These are phyloP conservation scores for Agonopterix alstromeriana DNA, from an alignment of 2,888 invertebrate species.

Conservation along the genomic window DNA sequence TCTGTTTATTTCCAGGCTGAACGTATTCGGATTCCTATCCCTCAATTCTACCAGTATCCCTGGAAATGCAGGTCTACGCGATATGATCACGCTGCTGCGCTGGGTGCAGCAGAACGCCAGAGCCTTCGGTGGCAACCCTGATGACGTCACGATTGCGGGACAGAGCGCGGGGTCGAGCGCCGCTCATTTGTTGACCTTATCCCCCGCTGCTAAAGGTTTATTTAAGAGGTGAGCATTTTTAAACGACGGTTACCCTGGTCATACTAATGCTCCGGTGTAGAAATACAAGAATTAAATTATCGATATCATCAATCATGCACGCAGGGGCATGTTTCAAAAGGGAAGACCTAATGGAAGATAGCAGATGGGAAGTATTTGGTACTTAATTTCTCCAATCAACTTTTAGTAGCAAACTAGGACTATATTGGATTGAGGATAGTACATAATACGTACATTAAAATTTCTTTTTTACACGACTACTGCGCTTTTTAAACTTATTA, in stretches of 20 bases:
- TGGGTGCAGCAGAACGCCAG: slow-evolving; percentile 57
- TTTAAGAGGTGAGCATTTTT: slow-evolving; percentile 39
- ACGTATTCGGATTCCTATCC: slow-evolving; percentile 62
- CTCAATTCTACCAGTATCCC: slow-evolving; percentile 48
- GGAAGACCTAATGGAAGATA: too few relatives aligned
- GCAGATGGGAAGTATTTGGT: too few relatives aligned
- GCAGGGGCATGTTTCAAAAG: too few relatives aligned
- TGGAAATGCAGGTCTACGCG: slow-evolving; percentile 66
- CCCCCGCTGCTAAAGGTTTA: slow-evolving; percentile 43
- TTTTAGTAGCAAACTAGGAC: too few relatives aligned
- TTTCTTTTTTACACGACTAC: too few relatives aligned
- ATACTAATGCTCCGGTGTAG: too few relatives aligned
- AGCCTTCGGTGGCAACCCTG: slow-evolving; percentile 56
- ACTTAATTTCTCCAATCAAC: too few relatives aligned
- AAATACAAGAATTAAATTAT: too few relatives aligned
- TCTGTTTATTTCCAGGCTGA: slow-evolving; percentile 39
- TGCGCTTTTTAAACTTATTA: too few relatives aligned
- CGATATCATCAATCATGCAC: too few relatives aligned
- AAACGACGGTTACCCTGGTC: background rate
- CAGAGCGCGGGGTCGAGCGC: slow-evolving; percentile 58
- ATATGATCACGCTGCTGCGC: slow-evolving; percentile 50
- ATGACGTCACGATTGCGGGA: slow-evolving; percentile 54
- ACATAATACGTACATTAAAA: too few relatives aligned
- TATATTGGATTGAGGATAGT: too few relatives aligned
- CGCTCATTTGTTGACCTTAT: slow-evolving; percentile 49